These are phyloP conservation scores for Leucozona laternaria DNA, from an alignment of 2,888 invertebrate species.

Conservation along the genomic window DNA sequence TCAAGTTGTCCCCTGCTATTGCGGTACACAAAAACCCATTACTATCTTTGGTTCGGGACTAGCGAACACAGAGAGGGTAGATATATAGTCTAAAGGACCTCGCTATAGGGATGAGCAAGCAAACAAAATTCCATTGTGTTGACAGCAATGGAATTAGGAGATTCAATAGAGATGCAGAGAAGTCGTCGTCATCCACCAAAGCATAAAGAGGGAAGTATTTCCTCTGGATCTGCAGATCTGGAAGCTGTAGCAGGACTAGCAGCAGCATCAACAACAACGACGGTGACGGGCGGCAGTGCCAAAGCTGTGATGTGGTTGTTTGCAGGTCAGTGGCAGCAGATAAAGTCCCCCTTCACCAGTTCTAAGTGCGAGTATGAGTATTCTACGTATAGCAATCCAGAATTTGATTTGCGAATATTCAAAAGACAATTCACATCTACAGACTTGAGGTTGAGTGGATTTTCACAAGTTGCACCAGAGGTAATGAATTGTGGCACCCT, in stretches of 20 bases:
- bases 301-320: slow-evolving; percentile 45
- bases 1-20: slow-evolving; percentile 24
- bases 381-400: background rate
- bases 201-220: slow-evolving; percentile 8
- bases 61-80: background rate
- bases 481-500: slow-evolving; percentile 43
- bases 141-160: slow-evolving; percentile 50
- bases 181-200: slow-evolving; percentile 22
- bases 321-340: slow-evolving; percentile 41
- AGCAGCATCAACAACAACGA: background rate
- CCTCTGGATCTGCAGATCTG: slow-evolving; percentile 2
- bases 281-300: background rate
- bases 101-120: slow-evolving; percentile 37
- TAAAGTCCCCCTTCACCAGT: slow-evolving; percentile 9
- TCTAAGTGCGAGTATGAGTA: background rate
- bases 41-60: slow-evolving; percentile 33
- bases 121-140: slow-evolving; percentile 43
- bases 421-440: slow-evolving; percentile 31
- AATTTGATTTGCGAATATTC: slow-evolving; percentile 59
- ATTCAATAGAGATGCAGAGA: slow-evolving; percentile 43
- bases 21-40: slow-evolving; percentile 53
- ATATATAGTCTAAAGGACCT: slow-evolving; percentile 26
- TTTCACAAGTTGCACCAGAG: slow-evolving; percentile 23
- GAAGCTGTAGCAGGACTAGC: no score
- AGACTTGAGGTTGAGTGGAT: slow-evolving; percentile 29